Conservation (phyloP, 1,140 invertebrate species). For the Tetraneura akinire region DNA sequence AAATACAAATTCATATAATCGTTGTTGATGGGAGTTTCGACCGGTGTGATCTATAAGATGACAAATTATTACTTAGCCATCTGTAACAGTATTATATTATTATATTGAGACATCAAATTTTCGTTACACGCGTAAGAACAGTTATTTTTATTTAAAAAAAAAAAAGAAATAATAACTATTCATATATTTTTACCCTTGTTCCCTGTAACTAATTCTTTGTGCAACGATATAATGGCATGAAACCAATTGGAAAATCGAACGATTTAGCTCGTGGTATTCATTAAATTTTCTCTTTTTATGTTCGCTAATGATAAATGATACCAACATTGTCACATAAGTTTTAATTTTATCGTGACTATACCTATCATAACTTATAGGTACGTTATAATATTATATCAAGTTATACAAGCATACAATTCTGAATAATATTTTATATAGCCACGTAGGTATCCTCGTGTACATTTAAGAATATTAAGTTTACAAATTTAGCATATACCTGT, state of each 20-base stretch:
- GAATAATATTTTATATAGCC: too few relatives aligned
- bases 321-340: background rate
- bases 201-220: constrained; percentile 36
- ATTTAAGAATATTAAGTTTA: too few relatives aligned
- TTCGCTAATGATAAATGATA: constrained; percentile 22
- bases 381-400: too few relatives aligned
- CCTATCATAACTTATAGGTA: too few relatives aligned
- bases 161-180: constrained; percentile 22
- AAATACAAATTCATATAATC: constrained; percentile 13
- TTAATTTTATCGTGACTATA: too few relatives aligned
- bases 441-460: too few relatives aligned
- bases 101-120: constrained; percentile 14
- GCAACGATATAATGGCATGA: constrained; percentile 10
- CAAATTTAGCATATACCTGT: too few relatives aligned
- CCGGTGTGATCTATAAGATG: constrained; percentile 22
- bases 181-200: constrained; percentile 9
- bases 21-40: constrained; percentile 20
- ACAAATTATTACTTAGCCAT: constrained; percentile 44
- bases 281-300: constrained; percentile 15
- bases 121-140: constrained; percentile 26
- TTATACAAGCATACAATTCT: too few relatives aligned
- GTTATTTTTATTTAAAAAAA: constrained; percentile 11
- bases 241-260: constrained; percentile 36
- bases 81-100: background rate
- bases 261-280: background rate